Evolutionary conservation across 1,140 invertebrate species (phyloP).

Genomic region (Brachionus paranguensis): DNA sequence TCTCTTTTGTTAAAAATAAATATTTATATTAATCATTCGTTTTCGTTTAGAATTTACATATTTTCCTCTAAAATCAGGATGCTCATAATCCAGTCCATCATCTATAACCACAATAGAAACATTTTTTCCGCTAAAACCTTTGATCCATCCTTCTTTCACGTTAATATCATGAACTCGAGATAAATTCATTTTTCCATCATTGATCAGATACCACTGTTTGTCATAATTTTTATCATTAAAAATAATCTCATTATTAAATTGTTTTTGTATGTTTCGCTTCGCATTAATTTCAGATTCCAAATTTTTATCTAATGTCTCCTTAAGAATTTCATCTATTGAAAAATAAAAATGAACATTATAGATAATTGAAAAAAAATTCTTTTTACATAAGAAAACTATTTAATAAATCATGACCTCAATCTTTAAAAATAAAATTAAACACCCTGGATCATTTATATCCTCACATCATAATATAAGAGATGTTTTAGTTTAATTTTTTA

Average conservation of each 20-base stretch:
- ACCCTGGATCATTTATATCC: no score
- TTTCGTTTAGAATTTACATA: slow-evolving; percentile 7
- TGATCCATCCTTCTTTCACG: slow-evolving; percentile 22
- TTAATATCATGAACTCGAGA: slow-evolving; percentile 28
- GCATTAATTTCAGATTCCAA: background rate
- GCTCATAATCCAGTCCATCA: slow-evolving; percentile 40
- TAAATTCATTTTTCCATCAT: slow-evolving; percentile 7
- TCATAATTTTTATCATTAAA: slow-evolving; percentile 38
- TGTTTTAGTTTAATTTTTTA: no score
- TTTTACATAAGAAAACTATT: background rate
- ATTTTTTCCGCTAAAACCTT: slow-evolving; percentile 36
- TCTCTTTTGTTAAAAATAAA: background rate
- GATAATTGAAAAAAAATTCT: background rate
- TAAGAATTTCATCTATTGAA: background rate
- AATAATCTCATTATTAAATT: background rate
- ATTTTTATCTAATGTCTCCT: background rate
- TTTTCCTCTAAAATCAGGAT: slow-evolving; percentile 35
- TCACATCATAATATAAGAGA: no score
- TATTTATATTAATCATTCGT: background rate
- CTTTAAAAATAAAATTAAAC: no score
- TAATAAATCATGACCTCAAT: no score
- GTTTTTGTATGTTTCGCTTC: background rate
- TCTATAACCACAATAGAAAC: slow-evolving; percentile 33
- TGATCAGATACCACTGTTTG: slow-evolving; percentile 39
- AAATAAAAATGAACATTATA: no score